Conservation (phyloP, 2,113 vertebrate genomes). For the Upupa epops region DNA sequence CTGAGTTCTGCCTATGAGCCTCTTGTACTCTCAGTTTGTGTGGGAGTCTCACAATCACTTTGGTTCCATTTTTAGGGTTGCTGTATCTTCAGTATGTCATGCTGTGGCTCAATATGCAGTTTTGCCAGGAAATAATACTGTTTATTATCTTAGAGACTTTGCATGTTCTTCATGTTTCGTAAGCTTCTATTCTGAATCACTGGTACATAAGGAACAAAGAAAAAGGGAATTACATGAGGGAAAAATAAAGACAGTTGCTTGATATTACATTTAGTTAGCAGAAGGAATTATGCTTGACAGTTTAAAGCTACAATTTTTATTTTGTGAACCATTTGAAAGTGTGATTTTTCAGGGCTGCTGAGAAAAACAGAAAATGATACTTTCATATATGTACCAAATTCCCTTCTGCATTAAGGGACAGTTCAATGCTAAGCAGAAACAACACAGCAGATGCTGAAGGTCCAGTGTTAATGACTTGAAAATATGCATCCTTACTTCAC, state of each 20-base stretch:
- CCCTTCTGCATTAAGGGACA: background rate
- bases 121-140: constrained; percentile 54
- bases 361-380: background rate
- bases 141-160: constrained; percentile 44
- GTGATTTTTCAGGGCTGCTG: background rate
- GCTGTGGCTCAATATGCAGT: constrained; percentile 2
- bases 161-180: constrained; percentile 54
- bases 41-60: constrained; percentile 23
- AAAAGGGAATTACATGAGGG: background rate
- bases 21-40: constrained; percentile 3
- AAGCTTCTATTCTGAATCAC: constrained; percentile 40
- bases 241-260: constrained; percentile 11
- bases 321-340: background rate
- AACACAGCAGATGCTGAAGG: background rate
- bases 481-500: background rate
- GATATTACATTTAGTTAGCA: background rate
- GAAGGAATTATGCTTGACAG: background rate
- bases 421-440: background rate
- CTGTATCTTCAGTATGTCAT: constrained; percentile 22
- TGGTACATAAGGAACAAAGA: constrained; percentile 5
- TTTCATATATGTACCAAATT: background rate
- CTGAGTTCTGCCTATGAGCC: background rate
- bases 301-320: background rate
- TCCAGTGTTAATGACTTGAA: background rate
- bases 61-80: constrained; percentile 43